Evolutionary conservation across 2,113 vertebrate genomes (phyloP).

Genomic region (Ptychochromis oligacanthus): DNA sequence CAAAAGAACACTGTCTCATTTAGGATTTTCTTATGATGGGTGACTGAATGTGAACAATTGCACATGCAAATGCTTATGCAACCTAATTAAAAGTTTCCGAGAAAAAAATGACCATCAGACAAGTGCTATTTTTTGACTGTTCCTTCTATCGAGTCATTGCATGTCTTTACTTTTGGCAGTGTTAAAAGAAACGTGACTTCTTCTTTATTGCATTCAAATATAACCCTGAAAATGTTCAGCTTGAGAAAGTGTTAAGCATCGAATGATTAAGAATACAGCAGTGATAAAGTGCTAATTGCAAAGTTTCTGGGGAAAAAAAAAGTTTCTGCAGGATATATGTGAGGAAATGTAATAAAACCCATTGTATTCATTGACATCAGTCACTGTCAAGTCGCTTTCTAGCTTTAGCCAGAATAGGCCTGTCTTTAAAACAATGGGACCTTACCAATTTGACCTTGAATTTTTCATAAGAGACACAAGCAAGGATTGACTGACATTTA

Average conservation of each 20-base stretch:
- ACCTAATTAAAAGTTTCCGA: neutral
- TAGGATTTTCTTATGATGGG: neutral
- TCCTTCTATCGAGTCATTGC: neutral
- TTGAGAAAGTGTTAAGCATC: neutral
- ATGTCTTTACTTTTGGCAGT: neutral
- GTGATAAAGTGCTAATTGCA: neutral
- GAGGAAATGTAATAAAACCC: slow-evolving; percentile 8
- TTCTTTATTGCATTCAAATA: neutral
- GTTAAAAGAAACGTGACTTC: neutral
- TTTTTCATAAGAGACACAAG: slow-evolving; percentile 52
- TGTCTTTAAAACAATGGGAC: slow-evolving; percentile 25
- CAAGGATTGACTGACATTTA: slow-evolving; percentile 70
- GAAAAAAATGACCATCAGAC: neutral
- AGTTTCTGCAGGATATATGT: neutral
- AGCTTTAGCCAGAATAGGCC: neutral
- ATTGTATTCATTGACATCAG: slow-evolving; percentile 12
- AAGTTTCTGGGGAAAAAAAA: neutral
- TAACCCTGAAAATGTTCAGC: neutral
- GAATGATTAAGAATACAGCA: neutral
- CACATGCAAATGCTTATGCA: neutral
- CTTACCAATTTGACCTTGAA: slow-evolving; percentile 59
- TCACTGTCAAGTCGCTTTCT: neutral
- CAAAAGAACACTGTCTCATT: neutral
- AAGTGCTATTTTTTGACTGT: neutral
- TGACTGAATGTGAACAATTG: neutral